Percentiles rank a stretch among this genome's conserved stretches.
Evolutionary conservation across 1,140 invertebrate genomes (phyloP).

Genomic region (Tetragnatha versicolor): DNA sequence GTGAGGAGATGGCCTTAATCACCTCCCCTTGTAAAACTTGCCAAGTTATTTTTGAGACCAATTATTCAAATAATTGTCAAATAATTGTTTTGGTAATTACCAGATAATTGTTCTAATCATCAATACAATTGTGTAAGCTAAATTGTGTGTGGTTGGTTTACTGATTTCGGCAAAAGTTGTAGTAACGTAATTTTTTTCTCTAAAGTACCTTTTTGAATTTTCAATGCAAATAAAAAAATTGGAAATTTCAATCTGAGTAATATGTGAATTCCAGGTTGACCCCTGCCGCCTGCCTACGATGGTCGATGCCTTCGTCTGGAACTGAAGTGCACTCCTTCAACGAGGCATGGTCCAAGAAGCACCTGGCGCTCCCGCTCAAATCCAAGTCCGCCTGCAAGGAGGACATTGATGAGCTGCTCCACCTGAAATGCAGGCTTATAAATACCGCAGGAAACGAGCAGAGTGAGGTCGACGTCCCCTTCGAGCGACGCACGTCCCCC

Average conservation of each 20-base stretch:
- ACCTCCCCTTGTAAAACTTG: too few species aligned
- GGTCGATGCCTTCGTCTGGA: conserved; percentile 53
- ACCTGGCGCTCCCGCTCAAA: conserved; percentile 26
- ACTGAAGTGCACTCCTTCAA: conserved; percentile 52
- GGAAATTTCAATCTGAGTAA: background rate
- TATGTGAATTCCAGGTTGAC: conserved; percentile 20
- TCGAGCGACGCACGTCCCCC: conserved; percentile 23
- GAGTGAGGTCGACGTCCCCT: conserved; percentile 46
- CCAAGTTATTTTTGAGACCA: too few species aligned
- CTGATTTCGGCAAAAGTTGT: background rate
- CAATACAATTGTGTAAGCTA: too few species aligned
- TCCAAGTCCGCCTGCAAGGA: conserved; percentile 12
- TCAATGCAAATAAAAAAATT: too few species aligned
- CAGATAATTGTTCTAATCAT: too few species aligned
- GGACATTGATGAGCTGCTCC: conserved; percentile 43
- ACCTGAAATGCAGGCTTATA: conserved; percentile 54
- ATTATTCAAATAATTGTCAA: too few species aligned
- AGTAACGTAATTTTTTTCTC: background rate
- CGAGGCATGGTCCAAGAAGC: conserved; percentile 49
- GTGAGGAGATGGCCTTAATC: too few species aligned
- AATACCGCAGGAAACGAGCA: conserved; percentile 53
- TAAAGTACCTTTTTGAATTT: background rate
- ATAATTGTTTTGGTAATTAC: too few species aligned
- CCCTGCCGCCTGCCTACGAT: conserved; percentile 9
- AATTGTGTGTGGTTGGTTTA: background rate